Evolutionary conservation across 2,888 invertebrate genomes (phyloP), one percentile per base, ranked within the genome.

Genomic region (Chymomyza fuscimana): DNA sequence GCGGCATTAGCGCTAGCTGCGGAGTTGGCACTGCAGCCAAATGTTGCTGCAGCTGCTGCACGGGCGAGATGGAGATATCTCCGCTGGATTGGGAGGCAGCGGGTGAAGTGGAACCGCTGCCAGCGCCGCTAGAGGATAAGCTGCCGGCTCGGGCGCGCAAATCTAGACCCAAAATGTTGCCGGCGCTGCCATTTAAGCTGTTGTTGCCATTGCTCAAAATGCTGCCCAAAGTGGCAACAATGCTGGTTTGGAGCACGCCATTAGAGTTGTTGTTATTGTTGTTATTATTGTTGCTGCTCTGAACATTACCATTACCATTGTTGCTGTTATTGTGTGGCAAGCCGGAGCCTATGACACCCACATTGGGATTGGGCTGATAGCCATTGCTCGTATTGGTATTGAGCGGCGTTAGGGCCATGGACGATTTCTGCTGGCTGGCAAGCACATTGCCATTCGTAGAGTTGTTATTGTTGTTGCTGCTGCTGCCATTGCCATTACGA

Each of bases 41-140:
- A 36, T 76, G 81, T n/a, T 78, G 83, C 1, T 82, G 83, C 22
- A 74, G 73, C 32, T 82, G 86, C 25, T 88, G 87, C 73, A 89
- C 83, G 15, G 90, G 89, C 19, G 89, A 90, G 16, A 86, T 81
- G 60, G 96, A 96, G 73, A 95, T 93, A 51, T 90, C 90, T 78
- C 95, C 96, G 82, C 95, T 96, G 32, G 95, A 94, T 51, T 95
- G 95, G 2, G 95, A 95, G 0, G 93, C 94, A 50, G 96, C 96
- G 70, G 96, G 96, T 5, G 96, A 96, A 73, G 96, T 95, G 54
- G 96, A 96, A 36, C 95, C 96, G 73, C 95, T 94, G 80, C 94
- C 95, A 22, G 95, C 96, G 69, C 95, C 94, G 79, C 94, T 96
- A 77, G 95, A 95, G 12, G 96, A 96, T 29, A 96, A 91, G 80